A percentile compares a stretch with the other conserved stretches of the same genome.
Conservation (phyloP, 2,113 vertebrate genomes). For the Nothocercus julius region DNA sequence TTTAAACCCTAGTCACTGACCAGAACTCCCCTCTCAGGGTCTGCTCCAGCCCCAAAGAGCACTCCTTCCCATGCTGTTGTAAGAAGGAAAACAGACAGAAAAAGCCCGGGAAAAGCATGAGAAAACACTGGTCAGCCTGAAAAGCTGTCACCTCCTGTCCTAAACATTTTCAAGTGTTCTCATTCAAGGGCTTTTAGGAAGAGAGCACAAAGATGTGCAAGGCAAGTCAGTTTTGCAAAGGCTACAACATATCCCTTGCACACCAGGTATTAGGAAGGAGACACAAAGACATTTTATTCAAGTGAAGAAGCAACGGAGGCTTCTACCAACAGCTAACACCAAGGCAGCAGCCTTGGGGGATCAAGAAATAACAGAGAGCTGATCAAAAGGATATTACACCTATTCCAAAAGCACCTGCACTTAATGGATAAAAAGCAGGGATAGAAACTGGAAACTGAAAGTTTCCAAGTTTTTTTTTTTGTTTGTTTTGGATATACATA, state of each 20-base stretch:
- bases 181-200: neutral
- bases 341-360: neutral
- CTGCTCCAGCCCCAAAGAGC: neutral
- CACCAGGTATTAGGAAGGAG: neutral
- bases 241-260: neutral
- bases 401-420: neutral
- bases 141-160: neutral
- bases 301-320: neutral
- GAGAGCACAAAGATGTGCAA: neutral
- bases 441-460: neutral
- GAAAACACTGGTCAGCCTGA: neutral
- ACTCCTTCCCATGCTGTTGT: neutral
- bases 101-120: neutral
- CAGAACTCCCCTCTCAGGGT: rapidly evolving
- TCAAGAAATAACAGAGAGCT: neutral
- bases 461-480: neutral
- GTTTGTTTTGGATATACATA: neutral
- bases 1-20: neutral
- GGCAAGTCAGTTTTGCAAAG: neutral
- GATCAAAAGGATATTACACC: neutral
- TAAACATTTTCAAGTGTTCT: neutral
- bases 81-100: neutral
- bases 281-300: neutral
- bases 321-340: neutral
- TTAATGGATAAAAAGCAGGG: neutral